Evolutionary conservation across 2,888 invertebrate species (phyloP), one percentile per base, ranked within the genome.

Genomic region (Camponotus fellah): DNA sequence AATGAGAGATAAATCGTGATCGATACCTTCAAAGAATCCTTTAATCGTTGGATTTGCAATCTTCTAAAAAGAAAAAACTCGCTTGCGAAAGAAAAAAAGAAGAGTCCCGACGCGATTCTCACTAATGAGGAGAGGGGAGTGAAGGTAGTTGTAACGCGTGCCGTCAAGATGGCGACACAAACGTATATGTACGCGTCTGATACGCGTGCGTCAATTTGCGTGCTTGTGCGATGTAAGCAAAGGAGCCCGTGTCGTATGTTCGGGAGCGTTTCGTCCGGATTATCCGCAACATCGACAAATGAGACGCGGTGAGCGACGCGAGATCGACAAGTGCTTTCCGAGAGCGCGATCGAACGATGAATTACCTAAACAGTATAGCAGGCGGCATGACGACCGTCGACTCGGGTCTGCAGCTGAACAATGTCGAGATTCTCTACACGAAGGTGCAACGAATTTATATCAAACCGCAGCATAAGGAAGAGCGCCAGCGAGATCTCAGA

Each of bases 381-480:
- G 85, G 91, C 69, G 86, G 92, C 75, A 91, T 91, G 85, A 90
- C 90, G 86, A 87, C 89, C 84, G 90, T 91, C 85, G 94, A 94
- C 90, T 87, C 92, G 86, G 93, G 92, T 40, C 89, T 94, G n/a
- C 95, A 95, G 77, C 89, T 94, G 76, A 95, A 94, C 89, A 95
- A 95, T 92, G 93, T 95, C 85, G 95, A 95, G 77, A 84, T 95
- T 62, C 89, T 95, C 82, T 95, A 95, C 84, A 92, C 92, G 34
- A 94, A 93, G 90, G 91, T 95, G 49, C 95, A 95, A 87, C 92
- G 92, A 82, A 93, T 95, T 89, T 95, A 94, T 85, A 88, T 95
- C 62, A 94, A 95, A 79, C 91, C 94, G 12, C 94, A 94, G 68
- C 92, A 92, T 77, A 95, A 95, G 81, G 95, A 95, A 83, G 95